phyloP scores from a whole-genome alignment of 2,113 vertebrate species.

The Larimichthys polyactis region DNA sequence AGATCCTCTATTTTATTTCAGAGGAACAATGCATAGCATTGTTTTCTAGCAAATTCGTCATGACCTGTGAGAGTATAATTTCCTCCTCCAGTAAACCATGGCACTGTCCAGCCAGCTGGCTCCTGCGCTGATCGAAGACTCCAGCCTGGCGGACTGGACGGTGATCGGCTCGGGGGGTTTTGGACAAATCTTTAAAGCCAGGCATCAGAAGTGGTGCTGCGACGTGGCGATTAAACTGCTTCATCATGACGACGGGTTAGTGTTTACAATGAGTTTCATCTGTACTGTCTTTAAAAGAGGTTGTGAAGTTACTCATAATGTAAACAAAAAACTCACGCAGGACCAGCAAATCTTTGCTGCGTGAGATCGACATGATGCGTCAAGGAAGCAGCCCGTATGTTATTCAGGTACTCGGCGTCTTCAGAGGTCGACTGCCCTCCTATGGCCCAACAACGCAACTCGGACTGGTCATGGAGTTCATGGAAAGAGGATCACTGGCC shows the following conservation, averaged over 20 bases:
- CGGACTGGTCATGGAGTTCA: constrained; percentile 87
- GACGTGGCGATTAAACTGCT: constrained; percentile 75
- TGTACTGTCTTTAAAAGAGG: background rate
- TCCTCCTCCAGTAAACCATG: constrained; percentile 68
- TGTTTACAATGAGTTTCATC: background rate
- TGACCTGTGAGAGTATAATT: no score
- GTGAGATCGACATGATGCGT: constrained; percentile 77
- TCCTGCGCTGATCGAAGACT: constrained; percentile 25
- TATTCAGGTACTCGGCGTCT: constrained; percentile 76
- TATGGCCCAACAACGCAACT: background rate
- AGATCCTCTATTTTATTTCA: background rate
- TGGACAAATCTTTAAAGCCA: constrained; percentile 79
- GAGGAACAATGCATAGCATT: background rate
- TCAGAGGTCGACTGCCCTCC: constrained; percentile 30
- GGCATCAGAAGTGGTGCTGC: constrained; percentile 65
- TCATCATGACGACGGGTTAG: constrained; percentile 72
- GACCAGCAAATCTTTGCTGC: constrained; percentile 48
- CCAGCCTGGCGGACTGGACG: constrained; percentile 57
- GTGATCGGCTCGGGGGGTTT: constrained; percentile 81
- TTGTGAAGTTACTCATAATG: background rate
- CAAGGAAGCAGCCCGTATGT: constrained; percentile 72
- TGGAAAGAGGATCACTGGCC: constrained; percentile 86
- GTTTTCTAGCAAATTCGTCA: background rate
- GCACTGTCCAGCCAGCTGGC: background rate
- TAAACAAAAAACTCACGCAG: constrained; percentile 25